Evolutionary conservation across 2,797 vertebrate species (phyloP).

Genomic region (Benthosema pterotum): DNA sequence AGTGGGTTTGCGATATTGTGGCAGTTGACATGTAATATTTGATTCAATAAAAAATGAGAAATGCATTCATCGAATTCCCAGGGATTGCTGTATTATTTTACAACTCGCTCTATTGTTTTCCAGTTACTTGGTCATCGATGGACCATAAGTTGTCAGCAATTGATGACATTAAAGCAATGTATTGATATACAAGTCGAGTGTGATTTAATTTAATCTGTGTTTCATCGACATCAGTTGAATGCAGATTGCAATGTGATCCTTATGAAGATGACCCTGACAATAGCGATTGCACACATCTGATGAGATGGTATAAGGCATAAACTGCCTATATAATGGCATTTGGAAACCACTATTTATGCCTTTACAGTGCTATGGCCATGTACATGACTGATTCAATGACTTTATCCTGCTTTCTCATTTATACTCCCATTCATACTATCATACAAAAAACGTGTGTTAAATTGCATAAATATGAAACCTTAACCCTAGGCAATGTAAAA

Average conservation of each 20-base stretch:
- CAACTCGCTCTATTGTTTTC: neutral
- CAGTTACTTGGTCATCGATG: too few relatives aligned
- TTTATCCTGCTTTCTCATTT: neutral
- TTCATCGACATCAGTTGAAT: slow-evolving; percentile 30
- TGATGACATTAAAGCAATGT: neutral
- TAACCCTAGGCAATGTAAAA: too few relatives aligned
- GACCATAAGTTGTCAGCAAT: neutral
- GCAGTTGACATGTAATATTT: neutral
- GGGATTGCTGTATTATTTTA: slow-evolving; percentile 1
- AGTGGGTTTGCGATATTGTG: neutral
- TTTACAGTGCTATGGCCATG: too few relatives aligned
- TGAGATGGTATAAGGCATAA: too few relatives aligned
- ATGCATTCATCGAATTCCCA: neutral
- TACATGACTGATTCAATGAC: too few relatives aligned
- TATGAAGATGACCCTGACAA: neutral
- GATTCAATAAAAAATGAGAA: neutral
- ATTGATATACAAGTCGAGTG: too few relatives aligned
- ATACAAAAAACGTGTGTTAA: neutral
- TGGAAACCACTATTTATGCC: too few relatives aligned
- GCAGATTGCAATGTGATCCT: neutral
- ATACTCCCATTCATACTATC: slow-evolving; percentile 35
- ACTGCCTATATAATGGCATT: too few relatives aligned
- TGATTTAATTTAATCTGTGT: neutral
- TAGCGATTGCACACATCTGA: neutral
- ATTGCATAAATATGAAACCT: too few relatives aligned